These are phyloP conservation scores for Ammodramus savannarum DNA, from an alignment of 2,113 vertebrate genomes.

Conservation along the genomic window DNA sequence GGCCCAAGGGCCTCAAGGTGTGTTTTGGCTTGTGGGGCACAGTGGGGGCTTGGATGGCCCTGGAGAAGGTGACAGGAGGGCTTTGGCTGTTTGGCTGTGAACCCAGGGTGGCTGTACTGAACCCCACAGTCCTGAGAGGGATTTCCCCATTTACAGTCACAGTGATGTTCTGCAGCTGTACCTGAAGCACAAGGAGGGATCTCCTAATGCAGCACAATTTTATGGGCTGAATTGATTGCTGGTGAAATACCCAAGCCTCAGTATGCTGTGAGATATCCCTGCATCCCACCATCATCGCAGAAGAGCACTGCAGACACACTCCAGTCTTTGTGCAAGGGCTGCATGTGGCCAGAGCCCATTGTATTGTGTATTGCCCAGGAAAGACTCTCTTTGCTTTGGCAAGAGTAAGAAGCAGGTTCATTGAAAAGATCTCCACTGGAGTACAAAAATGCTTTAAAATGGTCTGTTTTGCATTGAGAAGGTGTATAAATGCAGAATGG, in stretches of 20 bases:
- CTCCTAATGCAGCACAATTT: background rate
- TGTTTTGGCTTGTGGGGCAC: background rate
- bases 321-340: background rate
- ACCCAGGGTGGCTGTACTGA: background rate
- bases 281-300: fast-evolving
- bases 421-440: background rate
- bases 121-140: background rate
- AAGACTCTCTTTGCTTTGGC: background rate
- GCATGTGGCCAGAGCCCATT: background rate
- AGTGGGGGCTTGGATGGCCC: background rate
- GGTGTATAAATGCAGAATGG: background rate
- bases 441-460: background rate
- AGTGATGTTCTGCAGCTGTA: background rate
- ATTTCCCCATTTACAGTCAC: background rate
- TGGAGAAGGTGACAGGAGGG: background rate
- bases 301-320: background rate
- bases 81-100: background rate
- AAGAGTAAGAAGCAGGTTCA: background rate
- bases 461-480: background rate
- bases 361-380: background rate
- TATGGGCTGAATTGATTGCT: fast-evolving
- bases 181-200: background rate
- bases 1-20: background rate
- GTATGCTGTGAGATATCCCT: background rate
- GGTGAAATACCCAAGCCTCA: background rate